Conservation (phyloP, 2,888 invertebrate species). For the Chouioia cunea region DNA sequence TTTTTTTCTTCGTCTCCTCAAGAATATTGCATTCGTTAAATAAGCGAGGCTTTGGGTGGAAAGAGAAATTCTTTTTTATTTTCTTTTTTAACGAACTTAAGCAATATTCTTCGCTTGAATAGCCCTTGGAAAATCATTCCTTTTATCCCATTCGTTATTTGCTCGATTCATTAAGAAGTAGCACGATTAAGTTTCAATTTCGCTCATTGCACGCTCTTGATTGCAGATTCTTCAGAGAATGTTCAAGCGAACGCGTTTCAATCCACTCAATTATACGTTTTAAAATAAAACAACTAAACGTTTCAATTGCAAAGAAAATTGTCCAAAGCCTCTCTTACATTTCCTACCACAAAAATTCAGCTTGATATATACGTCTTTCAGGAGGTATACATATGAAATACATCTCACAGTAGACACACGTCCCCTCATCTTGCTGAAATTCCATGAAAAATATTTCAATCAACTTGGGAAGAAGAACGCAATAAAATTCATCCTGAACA, state of each 20-base stretch:
- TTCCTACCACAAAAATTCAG: no score
- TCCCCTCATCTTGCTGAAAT: no score
- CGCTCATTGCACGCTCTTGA: constrained; percentile 21
- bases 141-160: constrained; percentile 14
- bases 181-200: constrained; percentile 14
- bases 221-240: neutral
- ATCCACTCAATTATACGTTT: neutral
- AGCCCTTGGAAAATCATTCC: constrained; percentile 22
- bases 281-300: no score
- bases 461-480: no score
- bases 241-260: neutral
- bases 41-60: neutral
- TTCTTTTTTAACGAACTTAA: constrained; percentile 39
- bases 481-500: no score
- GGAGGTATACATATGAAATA: no score
- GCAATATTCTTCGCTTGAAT: constrained; percentile 24
- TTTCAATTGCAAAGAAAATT: no score
- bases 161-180: constrained; percentile 17
- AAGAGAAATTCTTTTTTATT: neutral
- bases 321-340: no score
- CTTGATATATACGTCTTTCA: no score
- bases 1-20: neutral
- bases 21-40: constrained; percentile 40
- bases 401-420: no score
- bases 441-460: no score